These are phyloP conservation scores for Drosophila bifasciata DNA, from an alignment of 1,140 invertebrate genomes.

Conservation along the genomic window DNA sequence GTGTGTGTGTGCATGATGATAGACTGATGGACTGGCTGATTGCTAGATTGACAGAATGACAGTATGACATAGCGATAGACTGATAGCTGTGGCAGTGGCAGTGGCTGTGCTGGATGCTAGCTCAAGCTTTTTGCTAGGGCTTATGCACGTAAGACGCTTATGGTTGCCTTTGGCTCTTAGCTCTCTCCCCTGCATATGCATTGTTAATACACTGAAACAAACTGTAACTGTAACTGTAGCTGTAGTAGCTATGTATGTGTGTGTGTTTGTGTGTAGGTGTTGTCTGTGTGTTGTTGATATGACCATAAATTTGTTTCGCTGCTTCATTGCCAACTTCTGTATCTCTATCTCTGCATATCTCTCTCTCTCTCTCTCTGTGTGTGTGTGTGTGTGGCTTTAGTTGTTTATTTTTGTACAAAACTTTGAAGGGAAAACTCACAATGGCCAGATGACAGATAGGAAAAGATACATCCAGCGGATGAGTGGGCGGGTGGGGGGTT, in stretches of 20 bases:
- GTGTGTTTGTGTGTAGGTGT: neutral
- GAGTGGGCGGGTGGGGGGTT: conserved; percentile 4
- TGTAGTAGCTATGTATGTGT: conserved; percentile 4
- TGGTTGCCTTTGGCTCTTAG: conserved; percentile 67
- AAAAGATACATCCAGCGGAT: conserved; percentile 5
- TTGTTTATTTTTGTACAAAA: conserved; percentile 64
- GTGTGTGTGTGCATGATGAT: conserved; percentile 21
- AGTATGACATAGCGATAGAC: conserved; percentile 14
- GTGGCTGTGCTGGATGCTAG: conserved; percentile 52
- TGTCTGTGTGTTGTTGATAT: conserved; percentile 56
- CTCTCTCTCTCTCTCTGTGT: neutral
- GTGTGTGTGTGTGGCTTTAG: conserved; percentile 4
- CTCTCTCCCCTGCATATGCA: conserved; percentile 43
- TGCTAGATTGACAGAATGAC: conserved; percentile 40
- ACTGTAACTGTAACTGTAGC: conserved; percentile 26
- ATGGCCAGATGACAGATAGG: conserved; percentile 65
- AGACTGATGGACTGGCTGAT: conserved; percentile 26
- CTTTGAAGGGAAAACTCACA: conserved; percentile 74
- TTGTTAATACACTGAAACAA: conserved; percentile 53
- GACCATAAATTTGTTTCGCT: conserved; percentile 72
- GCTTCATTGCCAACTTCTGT: conserved; percentile 59
- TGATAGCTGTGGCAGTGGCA: conserved; percentile 12
- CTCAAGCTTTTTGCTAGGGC: conserved; percentile 64
- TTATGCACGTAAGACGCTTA: conserved; percentile 81
- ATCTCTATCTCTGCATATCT: neutral